Percentiles rank a stretch among this genome's conserved stretches.
phyloP scores from a whole-genome alignment of 2,113 vertebrate genomes.

The Atractosteus spatula region DNA sequence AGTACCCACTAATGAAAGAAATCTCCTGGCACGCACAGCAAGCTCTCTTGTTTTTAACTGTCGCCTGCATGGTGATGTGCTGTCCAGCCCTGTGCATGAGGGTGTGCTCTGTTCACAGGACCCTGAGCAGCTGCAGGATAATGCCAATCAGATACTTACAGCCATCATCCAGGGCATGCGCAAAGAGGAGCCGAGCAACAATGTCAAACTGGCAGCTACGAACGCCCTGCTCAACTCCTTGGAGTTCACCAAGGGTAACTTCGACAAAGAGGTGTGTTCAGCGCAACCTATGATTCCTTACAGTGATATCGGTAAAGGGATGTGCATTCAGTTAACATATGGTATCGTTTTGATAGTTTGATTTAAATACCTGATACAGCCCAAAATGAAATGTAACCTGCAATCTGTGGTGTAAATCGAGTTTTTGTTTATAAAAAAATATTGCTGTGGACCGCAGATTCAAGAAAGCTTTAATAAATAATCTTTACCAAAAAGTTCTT shows the following conservation, averaged over 20 bases:
- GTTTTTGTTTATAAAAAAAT: too few relatives aligned
- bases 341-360: too few relatives aligned
- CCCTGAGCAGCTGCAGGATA: conserved; percentile 96
- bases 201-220: conserved; percentile 93
- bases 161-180: conserved; percentile 99
- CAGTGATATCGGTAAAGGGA: too few relatives aligned
- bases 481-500: too few relatives aligned
- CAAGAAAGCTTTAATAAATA: too few relatives aligned
- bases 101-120: conserved; percentile 65
- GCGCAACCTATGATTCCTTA: too few relatives aligned
- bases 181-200: conserved; percentile 98
- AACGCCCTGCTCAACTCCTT: conserved; percentile 97
- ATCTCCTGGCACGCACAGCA: neutral
- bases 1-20: neutral
- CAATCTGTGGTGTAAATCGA: too few relatives aligned
- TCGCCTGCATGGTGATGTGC: too few relatives aligned
- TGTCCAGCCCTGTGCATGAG: neutral
- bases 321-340: too few relatives aligned
- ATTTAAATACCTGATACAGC: too few relatives aligned
- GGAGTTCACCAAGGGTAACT: conserved; percentile 98
- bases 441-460: too few relatives aligned
- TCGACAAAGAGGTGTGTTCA: conserved; percentile 88
- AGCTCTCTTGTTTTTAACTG: neutral
- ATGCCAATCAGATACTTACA: conserved; percentile 95
- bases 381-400: too few relatives aligned